Percentiles rank a stretch among this genome's conserved stretches.
Conservation (phyloP, 2,888 invertebrate species). For the Eristalis arbustorum region DNA sequence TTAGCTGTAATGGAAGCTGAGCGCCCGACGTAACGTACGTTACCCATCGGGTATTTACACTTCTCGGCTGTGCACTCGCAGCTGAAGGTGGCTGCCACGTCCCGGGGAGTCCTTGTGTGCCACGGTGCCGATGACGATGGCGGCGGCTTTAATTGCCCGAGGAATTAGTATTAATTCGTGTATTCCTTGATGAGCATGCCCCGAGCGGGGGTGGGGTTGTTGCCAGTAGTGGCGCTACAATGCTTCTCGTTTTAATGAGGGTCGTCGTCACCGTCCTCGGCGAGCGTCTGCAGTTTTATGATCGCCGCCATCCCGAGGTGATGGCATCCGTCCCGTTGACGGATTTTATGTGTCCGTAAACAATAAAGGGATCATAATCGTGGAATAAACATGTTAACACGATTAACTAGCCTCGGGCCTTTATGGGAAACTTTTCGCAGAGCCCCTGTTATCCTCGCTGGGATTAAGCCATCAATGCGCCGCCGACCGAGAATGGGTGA, state of each 20-base stretch:
- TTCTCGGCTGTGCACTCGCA: slow-evolving; percentile 64
- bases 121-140: neutral
- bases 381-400: slow-evolving; percentile 64
- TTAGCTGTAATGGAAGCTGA: slow-evolving; percentile 62
- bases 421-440: neutral
- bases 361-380: slow-evolving; percentile 59
- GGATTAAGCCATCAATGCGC: slow-evolving; percentile 42
- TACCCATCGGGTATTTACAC: slow-evolving; percentile 57
- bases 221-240: neutral
- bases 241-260: slow-evolving; percentile 48
- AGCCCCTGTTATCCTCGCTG: neutral
- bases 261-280: neutral
- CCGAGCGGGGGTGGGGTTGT: neutral
- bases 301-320: slow-evolving; percentile 32
- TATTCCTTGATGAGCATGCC: slow-evolving; percentile 14
- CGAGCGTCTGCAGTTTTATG: slow-evolving; percentile 56
- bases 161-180: slow-evolving; percentile 67
- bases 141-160: slow-evolving; percentile 64
- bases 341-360: slow-evolving; percentile 60
- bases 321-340: slow-evolving; percentile 48
- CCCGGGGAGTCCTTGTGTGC: neutral
- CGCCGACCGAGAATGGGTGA: neutral
- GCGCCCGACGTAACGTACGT: slow-evolving; percentile 26
- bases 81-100: too few species aligned
- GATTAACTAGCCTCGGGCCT: slow-evolving; percentile 11